phyloP scores from a whole-genome alignment of 2,113 vertebrate species.

The Sander lucioperca region DNA sequence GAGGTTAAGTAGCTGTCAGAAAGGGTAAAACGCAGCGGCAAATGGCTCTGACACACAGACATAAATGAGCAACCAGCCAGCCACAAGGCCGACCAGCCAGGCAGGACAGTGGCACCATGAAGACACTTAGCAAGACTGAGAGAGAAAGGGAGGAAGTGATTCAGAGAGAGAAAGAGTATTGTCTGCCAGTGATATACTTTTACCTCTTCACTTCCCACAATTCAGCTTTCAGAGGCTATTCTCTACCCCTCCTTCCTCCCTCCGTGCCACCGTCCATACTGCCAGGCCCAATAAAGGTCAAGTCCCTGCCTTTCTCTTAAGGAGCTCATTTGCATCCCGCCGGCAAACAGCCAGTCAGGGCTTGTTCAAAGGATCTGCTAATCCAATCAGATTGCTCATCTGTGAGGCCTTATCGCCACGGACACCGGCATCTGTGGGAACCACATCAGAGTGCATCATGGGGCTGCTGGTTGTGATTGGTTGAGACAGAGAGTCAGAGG shows the following conservation, averaged over 20 bases:
- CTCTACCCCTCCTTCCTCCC: constrained; percentile 51
- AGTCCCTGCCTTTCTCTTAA: constrained; percentile 71
- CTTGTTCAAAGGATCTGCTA: constrained; percentile 77
- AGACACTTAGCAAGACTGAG: constrained; percentile 61
- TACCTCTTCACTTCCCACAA: constrained; percentile 65
- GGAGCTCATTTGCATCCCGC: constrained; percentile 82
- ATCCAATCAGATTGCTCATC: constrained; percentile 82
- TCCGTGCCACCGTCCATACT: constrained; percentile 66
- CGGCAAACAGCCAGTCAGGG: constrained; percentile 80
- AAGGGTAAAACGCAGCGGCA: constrained; percentile 49
- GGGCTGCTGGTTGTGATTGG: constrained; percentile 70
- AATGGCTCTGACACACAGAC: constrained; percentile 68
- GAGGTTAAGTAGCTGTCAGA: constrained; percentile 77
- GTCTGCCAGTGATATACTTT: constrained; percentile 66
- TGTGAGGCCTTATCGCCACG: constrained; percentile 72
- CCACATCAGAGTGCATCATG: constrained; percentile 77
- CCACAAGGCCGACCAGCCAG: constrained; percentile 55
- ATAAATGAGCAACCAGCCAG: constrained; percentile 64
- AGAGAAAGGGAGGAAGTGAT: constrained; percentile 37
- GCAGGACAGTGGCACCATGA: constrained; percentile 58
- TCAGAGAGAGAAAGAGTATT: constrained; percentile 24
- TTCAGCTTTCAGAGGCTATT: constrained; percentile 64
- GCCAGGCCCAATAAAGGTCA: constrained; percentile 82
- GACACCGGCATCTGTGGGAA: constrained; percentile 79
- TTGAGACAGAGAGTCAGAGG: constrained; percentile 78